Evolutionary conservation across 2,113 vertebrate species (phyloP), one percentile per base, ranked within the genome.

Genomic region (Tretioscincus oriximinensis): DNA sequence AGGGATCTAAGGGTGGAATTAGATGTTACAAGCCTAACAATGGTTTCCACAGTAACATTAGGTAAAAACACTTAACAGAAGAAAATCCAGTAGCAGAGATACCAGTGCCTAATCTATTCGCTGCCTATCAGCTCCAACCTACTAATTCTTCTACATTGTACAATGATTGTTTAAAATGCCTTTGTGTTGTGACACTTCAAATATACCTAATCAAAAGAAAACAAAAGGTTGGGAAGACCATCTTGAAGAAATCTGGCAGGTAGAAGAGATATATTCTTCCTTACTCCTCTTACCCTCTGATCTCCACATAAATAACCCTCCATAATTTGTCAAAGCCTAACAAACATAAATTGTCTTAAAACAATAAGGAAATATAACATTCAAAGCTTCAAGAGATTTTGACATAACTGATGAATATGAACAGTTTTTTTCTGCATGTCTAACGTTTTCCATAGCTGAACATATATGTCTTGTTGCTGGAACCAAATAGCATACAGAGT

Each of bases 41-140:
- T 69, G 65, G 73, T 69, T 63, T 70, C 58, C 73, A 4, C 70
- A 47, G 80, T 76, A 82, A 82, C 73, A 70, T 35, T 75, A 16
- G 70, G 20, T 28, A 22, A 28, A 21, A 45, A 22, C 28, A 70
- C 35, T 22, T 70, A 28, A 58, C 66, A 81, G 21, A 21, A 31
- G 35, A 79, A 11, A 82, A 76, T 70, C 66, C 26, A 31, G 21
- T 29, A 65, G 35, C 26, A n/a, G 72, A 49, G 31, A 21, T 0
- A 79, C 16, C 22, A 61, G 58, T 69, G 68, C 31, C 49, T 31
- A 80, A 26, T 22, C 14, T 16, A 58, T 29, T 65, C 61, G 28
- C 29, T 24, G 5, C 16, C 47, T 22, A 51, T 5, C 2, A 65
- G 11, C 51, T 73, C 28, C 18, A 54, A 8, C 28, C 3, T 73